A percentile compares a stretch with the other conserved stretches of the same genome.
Conservation (phyloP, 2,113 vertebrate species). For the Elanus axillaris region DNA sequence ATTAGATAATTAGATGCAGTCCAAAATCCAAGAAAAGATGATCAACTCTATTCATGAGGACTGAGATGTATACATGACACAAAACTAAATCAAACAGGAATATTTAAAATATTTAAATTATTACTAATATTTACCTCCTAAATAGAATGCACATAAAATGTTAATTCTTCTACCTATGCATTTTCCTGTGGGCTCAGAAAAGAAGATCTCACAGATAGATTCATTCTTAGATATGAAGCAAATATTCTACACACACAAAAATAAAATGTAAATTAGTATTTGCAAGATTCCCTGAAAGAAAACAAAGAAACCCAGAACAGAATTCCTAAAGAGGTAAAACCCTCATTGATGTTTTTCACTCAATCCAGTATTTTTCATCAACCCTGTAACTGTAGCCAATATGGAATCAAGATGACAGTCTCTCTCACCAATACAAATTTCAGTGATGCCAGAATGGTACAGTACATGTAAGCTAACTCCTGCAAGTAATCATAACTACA, state of each 20-base stretch:
- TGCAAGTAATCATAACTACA: not conserved
- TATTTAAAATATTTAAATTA: not conserved
- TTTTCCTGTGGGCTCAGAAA: not conserved
- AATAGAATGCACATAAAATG: not conserved
- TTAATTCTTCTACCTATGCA: not conserved
- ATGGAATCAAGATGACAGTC: not conserved
- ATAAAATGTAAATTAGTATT: not conserved
- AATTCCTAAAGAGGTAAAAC: not conserved
- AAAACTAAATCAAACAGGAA: not conserved
- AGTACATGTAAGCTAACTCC: not conserved
- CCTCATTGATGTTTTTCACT: not conserved
- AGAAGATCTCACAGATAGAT: not conserved
- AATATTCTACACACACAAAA: not conserved
- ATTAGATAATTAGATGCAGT: not conserved
- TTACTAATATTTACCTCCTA: not conserved
- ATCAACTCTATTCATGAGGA: not conserved
- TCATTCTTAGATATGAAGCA: not conserved
- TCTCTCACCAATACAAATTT: not conserved
- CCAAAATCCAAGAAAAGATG: not conserved
- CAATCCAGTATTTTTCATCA: rapidly evolving
- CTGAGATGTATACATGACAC: not conserved
- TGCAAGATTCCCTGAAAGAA: not conserved
- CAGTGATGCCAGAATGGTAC: not conserved
- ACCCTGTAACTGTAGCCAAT: not conserved
- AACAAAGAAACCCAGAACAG: not conserved